A percentile compares a stretch with the other conserved stretches of the same genome.
Evolutionary conservation across 2,797 vertebrate species (phyloP).

Genomic region (Chromobotia macracanthus): DNA sequence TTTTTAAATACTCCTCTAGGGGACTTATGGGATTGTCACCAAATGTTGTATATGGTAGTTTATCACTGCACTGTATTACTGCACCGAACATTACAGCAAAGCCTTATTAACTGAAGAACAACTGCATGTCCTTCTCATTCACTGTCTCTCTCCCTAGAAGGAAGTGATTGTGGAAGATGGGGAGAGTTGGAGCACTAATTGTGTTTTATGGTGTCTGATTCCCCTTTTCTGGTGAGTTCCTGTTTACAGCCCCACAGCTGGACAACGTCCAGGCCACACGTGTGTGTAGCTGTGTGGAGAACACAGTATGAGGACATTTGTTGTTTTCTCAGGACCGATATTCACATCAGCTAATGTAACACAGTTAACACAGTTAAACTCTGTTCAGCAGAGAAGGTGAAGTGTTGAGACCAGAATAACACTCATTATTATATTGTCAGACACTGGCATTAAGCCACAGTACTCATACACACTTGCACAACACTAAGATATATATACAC

Average conservation of each 20-base stretch:
- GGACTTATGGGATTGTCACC: too few relatives aligned
- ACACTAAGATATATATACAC: too few relatives aligned
- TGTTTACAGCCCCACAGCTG: conserved; percentile 46
- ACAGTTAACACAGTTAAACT: conserved; percentile 30
- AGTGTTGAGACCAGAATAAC: conserved; percentile 52
- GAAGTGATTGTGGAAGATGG: conserved; percentile 1
- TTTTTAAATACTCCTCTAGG: too few relatives aligned
- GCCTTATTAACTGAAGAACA: neutral
- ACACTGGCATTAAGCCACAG: conserved; percentile 16
- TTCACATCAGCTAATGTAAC: conserved; percentile 50
- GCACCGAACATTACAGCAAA: too few relatives aligned
- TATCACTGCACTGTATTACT: too few relatives aligned
- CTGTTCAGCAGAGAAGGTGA: conserved; percentile 38
- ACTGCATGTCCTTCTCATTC: conserved; percentile 2
- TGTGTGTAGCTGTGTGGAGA: conserved; percentile 29
- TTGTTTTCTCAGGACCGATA: conserved; percentile 47
- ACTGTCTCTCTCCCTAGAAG: conserved; percentile 28
- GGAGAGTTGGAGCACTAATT: conserved; percentile 25
- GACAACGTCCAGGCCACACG: conserved; percentile 9
- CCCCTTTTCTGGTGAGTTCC: conserved; percentile 35
- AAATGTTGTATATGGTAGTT: too few relatives aligned
- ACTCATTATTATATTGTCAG: conserved; percentile 27
- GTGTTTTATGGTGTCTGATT: conserved; percentile 47
- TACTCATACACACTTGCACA: too few relatives aligned
- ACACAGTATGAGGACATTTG: conserved; percentile 50